phyloP scores from a whole-genome alignment of 2,888 invertebrate genomes.

The Oligia fasciuncula region DNA sequence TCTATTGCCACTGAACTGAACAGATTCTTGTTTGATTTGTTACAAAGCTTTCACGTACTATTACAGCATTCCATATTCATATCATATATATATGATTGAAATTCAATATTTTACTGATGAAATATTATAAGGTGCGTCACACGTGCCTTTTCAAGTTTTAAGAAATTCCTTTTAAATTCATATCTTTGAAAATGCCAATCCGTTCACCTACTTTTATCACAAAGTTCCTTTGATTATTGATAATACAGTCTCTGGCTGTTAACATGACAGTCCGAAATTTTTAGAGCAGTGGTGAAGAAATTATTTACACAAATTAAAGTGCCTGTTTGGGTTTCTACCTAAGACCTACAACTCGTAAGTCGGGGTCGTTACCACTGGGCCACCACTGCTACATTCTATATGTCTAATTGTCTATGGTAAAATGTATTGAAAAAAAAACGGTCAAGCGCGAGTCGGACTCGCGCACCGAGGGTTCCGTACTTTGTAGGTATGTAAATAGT shows the following conservation, averaged over 20 bases:
- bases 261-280: neutral
- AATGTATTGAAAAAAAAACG: too few relatives aligned
- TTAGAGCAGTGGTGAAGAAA: too few relatives aligned
- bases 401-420: too few relatives aligned
- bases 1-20: conserved; percentile 24
- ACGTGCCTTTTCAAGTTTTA: neutral
- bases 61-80: neutral
- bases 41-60: conserved; percentile 9
- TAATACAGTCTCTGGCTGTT: neutral
- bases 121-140: neutral
- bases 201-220: neutral
- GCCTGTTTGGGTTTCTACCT: too few relatives aligned
- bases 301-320: too few relatives aligned
- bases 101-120: neutral
- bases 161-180: neutral
- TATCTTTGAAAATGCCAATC: neutral
- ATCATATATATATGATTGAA: conserved; percentile 8
- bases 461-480: too few relatives aligned
- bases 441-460: too few relatives aligned
- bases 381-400: too few relatives aligned
- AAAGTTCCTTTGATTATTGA: neutral
- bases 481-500: too few relatives aligned
- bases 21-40: conserved; percentile 20
- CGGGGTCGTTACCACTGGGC: too few relatives aligned
- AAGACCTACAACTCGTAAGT: too few relatives aligned